Conservation (phyloP, 2,113 vertebrate genomes). For the Apistogramma diplotaenia region DNA sequence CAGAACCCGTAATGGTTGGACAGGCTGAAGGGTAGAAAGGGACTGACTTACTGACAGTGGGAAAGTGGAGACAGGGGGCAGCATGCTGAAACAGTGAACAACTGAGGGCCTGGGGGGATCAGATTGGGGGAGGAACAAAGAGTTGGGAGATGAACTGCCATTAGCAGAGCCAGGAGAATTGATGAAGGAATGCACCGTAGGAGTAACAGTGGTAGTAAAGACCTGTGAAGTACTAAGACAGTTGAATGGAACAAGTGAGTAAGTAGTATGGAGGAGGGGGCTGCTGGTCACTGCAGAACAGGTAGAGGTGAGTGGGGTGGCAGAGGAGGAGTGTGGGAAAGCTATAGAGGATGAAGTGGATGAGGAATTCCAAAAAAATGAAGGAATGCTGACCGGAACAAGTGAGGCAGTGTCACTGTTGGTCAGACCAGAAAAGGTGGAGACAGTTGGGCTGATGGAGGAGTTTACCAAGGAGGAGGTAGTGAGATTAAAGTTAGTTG, state of each 20-base stretch:
- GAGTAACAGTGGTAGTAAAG: neutral
- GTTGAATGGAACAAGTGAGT: neutral
- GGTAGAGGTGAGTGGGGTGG: neutral
- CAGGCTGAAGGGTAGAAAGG: neutral
- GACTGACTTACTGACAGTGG: neutral
- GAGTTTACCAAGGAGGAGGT: fast-evolving
- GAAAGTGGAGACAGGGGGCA: neutral
- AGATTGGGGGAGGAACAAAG: neutral
- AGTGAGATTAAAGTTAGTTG: neutral
- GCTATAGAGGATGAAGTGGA: neutral
- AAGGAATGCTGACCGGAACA: neutral
- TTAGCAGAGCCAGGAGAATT: neutral
- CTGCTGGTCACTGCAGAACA: neutral
- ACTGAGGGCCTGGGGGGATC: neutral
- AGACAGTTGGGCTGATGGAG: neutral
- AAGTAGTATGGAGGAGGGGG: neutral
- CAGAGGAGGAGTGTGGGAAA: neutral
- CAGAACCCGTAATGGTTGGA: neutral
- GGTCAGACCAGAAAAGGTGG: neutral
- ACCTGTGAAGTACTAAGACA: neutral
- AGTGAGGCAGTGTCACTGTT: neutral
- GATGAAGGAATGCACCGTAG: neutral
- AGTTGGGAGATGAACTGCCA: neutral
- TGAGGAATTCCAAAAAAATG: neutral
- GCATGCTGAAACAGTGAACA: too few relatives aligned